A percentile compares a stretch with the other conserved stretches of the same genome.
Evolutionary conservation across 2,888 invertebrate species (phyloP).

Genomic region (Podotricha telesiphe): DNA sequence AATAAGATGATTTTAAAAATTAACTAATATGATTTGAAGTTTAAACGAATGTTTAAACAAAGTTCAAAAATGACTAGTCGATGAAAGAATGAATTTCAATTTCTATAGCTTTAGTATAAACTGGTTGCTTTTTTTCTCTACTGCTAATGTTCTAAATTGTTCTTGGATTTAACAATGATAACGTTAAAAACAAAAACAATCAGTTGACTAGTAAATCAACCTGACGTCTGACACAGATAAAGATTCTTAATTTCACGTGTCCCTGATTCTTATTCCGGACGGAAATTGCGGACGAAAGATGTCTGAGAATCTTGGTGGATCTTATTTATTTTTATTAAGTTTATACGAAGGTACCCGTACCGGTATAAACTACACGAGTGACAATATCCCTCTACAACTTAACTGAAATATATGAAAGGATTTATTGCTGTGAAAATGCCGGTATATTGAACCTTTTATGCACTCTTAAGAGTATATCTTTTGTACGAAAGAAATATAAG

Average conservation of each 20-base stretch:
- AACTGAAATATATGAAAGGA: constrained; percentile 32
- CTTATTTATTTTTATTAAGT: constrained; percentile 74
- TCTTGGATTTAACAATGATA: too few species aligned
- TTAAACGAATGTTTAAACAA: too few species aligned
- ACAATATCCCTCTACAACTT: constrained; percentile 37
- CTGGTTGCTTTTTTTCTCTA: too few species aligned
- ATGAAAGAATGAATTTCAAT: too few species aligned
- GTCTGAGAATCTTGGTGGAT: constrained; percentile 57
- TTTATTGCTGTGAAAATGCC: constrained; percentile 29
- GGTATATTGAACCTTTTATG: constrained; percentile 26
- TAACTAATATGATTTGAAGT: too few species aligned
- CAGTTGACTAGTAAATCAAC: constrained; percentile 58
- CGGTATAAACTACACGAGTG: constrained; percentile 46
- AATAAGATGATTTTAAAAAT: too few species aligned
- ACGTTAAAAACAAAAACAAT: neutral
- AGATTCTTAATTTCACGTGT: constrained; percentile 76
- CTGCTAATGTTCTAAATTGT: neutral
- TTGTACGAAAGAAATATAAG: neutral
- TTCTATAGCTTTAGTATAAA: too few species aligned
- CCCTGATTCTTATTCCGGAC: constrained; percentile 65
- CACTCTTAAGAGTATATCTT: constrained; percentile 10
- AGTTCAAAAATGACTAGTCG: too few species aligned
- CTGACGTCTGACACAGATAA: constrained; percentile 70
- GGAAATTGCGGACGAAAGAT: constrained; percentile 76
- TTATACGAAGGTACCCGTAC: constrained; percentile 52